Conservation (phyloP, 2,113 vertebrate species). For the Cebus imitator region DNA sequence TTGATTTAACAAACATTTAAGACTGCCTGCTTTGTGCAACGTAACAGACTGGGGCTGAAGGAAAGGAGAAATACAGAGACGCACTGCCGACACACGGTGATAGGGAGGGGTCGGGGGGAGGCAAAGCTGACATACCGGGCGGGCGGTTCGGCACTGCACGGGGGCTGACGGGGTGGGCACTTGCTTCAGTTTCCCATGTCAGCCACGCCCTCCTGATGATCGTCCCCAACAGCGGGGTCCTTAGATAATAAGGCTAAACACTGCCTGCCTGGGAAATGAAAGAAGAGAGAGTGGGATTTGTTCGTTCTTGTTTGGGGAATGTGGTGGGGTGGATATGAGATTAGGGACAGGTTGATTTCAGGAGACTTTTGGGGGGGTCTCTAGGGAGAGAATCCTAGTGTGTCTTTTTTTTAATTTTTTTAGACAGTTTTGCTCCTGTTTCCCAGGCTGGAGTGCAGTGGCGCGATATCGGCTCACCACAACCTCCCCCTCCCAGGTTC, state of each 20-base stretch:
- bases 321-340: background rate
- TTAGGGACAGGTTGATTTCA: background rate
- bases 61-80: background rate
- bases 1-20: background rate
- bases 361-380: background rate
- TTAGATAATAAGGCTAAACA: background rate
- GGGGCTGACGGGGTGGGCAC: background rate
- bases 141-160: fast-evolving
- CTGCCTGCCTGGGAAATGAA: background rate
- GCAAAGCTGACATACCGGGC: too few species aligned
- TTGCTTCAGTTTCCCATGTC: fast-evolving
- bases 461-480: too few species aligned
- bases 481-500: too few species aligned
- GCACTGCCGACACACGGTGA: fast-evolving
- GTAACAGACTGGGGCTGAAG: fast-evolving
- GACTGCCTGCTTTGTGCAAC: background rate
- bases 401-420: too few species aligned
- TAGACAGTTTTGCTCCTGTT: too few species aligned
- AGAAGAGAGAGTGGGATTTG: too few species aligned
- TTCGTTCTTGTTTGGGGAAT: background rate
- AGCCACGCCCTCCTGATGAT: too few species aligned
- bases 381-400: background rate
- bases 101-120: fast-evolving
- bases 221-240: background rate
- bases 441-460: too few species aligned